A percentile compares a stretch with the other conserved stretches of the same genome.
Conservation (phyloP, 2,888 invertebrate genomes). For the Gibbula magus region DNA sequence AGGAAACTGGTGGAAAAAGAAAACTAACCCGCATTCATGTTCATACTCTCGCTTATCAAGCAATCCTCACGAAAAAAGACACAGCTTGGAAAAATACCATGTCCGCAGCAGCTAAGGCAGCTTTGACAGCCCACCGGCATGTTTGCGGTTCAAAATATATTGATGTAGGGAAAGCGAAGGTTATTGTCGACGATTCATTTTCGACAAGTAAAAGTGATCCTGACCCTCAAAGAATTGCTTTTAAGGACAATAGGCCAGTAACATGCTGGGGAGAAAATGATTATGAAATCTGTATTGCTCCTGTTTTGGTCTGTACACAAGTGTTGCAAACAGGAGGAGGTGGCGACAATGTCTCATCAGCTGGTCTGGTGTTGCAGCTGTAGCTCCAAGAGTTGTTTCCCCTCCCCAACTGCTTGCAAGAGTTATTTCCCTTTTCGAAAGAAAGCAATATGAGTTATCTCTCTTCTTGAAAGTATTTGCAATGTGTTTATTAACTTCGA, state of each 20-base stretch:
- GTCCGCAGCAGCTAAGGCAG: slow-evolving; percentile 88
- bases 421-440: too few species aligned
- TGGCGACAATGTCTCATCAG: slow-evolving; percentile 92
- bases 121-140: slow-evolving; percentile 87
- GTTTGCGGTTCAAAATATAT: slow-evolving; percentile 83
- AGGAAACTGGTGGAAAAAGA: slow-evolving; percentile 76
- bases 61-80: slow-evolving; percentile 83
- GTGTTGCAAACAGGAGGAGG: slow-evolving; percentile 89
- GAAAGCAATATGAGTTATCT: too few species aligned
- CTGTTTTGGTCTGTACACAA: slow-evolving; percentile 88
- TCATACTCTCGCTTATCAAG: slow-evolving; percentile 91
- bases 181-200: slow-evolving; percentile 89
- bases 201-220: slow-evolving; percentile 81
- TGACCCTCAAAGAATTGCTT: slow-evolving; percentile 79
- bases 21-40: slow-evolving; percentile 86
- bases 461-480: too few species aligned
- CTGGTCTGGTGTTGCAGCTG: slow-evolving; percentile 82
- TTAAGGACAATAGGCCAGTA: slow-evolving; percentile 84
- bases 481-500: too few species aligned
- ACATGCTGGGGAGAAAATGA: slow-evolving; percentile 86
- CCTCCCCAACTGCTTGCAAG: too few species aligned
- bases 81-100: slow-evolving; percentile 85
- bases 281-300: slow-evolving; percentile 86
- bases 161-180: slow-evolving; percentile 78
- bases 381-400: slow-evolving; percentile 27